Percentiles rank a stretch among this genome's conserved stretches.
Conservation (phyloP, 2,797 vertebrate genomes). For the Vultur gryphus region DNA sequence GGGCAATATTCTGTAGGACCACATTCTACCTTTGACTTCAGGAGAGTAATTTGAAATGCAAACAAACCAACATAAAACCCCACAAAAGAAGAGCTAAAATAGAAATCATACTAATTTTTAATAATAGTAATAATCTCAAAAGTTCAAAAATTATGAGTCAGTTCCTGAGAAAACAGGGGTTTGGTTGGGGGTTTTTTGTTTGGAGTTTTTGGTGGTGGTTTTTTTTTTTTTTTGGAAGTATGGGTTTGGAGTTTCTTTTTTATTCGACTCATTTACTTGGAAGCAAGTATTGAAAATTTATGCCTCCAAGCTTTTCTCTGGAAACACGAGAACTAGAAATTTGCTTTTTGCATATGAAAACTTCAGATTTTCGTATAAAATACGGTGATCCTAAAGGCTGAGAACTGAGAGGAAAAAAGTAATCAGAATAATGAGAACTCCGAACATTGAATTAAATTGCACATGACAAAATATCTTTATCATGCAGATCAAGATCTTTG, state of each 20-base stretch:
- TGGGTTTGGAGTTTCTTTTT: background rate
- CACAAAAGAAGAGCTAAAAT: background rate
- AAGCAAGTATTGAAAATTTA: background rate
- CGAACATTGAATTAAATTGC: background rate
- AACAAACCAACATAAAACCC: background rate
- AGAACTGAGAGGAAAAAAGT: background rate
- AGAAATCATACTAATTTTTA: background rate
- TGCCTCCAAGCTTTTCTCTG: background rate
- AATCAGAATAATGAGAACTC: slow-evolving; percentile 15
- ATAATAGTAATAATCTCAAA: background rate
- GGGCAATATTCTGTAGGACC: background rate
- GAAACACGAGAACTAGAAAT: background rate
- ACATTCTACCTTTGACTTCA: background rate
- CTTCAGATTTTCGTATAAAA: slow-evolving; percentile 6
- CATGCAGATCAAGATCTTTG: background rate
- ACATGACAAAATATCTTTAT: slow-evolving; percentile 32
- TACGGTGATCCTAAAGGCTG: background rate
- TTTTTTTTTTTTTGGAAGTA: background rate
- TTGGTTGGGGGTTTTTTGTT: background rate
- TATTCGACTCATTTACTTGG: background rate
- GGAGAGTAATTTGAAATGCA: background rate
- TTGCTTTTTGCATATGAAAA: slow-evolving; percentile 24
- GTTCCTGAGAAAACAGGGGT: accelerated
- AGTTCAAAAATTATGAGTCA: background rate
- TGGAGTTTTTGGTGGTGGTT: background rate